Evolutionary conservation across 2,113 vertebrate genomes (phyloP).

Genomic region (Tonatia bakeri): DNA sequence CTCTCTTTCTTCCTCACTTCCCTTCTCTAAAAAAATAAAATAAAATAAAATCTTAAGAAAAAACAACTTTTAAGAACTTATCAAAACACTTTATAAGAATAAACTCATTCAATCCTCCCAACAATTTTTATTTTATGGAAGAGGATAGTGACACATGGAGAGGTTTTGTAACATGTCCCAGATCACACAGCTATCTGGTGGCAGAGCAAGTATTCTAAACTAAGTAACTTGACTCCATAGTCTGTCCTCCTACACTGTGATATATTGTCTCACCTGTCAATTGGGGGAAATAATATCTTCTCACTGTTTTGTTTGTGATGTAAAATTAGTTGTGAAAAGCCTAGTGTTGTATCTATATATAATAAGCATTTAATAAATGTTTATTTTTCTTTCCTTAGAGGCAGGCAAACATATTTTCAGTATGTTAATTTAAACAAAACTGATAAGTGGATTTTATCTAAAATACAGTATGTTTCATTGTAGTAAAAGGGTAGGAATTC

Average conservation of each 20-base stretch:
- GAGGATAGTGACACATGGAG: neutral
- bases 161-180: neutral
- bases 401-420: neutral
- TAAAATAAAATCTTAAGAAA: neutral
- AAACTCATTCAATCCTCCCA: neutral
- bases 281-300: neutral
- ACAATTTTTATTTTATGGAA: neutral
- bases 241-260: neutral
- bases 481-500: neutral
- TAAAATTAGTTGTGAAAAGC: neutral
- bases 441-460: neutral
- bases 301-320: neutral
- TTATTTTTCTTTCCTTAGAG: neutral
- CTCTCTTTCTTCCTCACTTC: too few relatives aligned
- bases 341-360: neutral
- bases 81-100: neutral
- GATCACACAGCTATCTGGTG: neutral
- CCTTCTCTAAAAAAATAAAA: too few relatives aligned
- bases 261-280: neutral
- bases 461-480: neutral
- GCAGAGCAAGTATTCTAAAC: neutral
- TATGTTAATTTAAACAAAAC: slow-evolving; percentile 9
- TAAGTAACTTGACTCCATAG: neutral
- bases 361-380: neutral
- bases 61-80: neutral